Conservation (phyloP, 2,113 vertebrate species). For the Porphyrio hochstetteri region DNA sequence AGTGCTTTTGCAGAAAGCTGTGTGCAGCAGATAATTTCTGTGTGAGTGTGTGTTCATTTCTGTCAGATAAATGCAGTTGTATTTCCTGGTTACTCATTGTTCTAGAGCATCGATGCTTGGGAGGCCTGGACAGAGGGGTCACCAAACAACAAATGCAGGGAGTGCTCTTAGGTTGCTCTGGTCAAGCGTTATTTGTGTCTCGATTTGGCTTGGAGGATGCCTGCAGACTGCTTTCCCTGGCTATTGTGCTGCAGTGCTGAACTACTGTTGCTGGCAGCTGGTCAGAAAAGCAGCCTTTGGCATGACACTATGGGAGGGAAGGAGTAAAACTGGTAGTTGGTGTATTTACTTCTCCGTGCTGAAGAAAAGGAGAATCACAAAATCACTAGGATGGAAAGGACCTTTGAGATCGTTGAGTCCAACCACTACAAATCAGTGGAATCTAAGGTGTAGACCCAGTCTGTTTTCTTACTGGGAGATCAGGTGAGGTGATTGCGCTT, state of each 20-base stretch:
- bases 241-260: background rate
- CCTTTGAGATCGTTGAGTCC: too few species aligned
- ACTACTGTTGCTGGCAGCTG: background rate
- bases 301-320: background rate
- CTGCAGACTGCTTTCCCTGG: background rate
- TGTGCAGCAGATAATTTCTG: background rate
- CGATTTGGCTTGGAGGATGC: background rate
- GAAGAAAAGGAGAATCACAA: background rate
- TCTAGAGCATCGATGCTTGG: background rate
- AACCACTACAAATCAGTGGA: background rate
- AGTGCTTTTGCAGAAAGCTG: slow-evolving; percentile 10
- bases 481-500: background rate
- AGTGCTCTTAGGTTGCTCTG: background rate
- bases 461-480: background rate
- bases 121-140: background rate
- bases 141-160: background rate
- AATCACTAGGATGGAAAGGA: too few species aligned
- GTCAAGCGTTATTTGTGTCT: background rate
- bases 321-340: background rate
- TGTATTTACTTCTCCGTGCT: background rate
- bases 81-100: background rate
- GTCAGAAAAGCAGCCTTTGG: background rate
- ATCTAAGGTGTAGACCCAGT: background rate
- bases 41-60: background rate
- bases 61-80: background rate